Conservation (phyloP, 2,113 vertebrate species). For the Charadrius vociferus region DNA sequence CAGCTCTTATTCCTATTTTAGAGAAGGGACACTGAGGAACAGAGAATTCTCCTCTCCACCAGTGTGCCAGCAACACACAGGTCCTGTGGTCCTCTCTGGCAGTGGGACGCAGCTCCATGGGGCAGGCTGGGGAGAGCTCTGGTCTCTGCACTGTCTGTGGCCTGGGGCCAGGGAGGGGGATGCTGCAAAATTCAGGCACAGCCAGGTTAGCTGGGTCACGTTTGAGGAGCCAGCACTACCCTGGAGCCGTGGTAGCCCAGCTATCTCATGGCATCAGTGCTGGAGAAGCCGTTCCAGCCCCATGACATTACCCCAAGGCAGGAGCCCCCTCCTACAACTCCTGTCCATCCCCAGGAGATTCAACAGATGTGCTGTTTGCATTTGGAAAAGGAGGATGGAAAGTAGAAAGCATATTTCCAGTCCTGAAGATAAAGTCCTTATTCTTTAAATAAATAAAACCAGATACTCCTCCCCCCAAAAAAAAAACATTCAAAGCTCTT, state of each 20-base stretch:
- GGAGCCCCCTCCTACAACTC: neutral
- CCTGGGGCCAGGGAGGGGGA: neutral
- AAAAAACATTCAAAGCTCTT: neutral
- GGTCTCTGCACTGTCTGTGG: neutral
- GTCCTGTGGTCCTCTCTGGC: neutral
- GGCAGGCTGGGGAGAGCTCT: neutral
- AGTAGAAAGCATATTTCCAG: neutral
- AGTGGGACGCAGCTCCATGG: neutral
- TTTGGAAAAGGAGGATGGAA: neutral
- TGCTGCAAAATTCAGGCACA: neutral
- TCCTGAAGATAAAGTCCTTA: neutral
- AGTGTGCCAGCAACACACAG: neutral
- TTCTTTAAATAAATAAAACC: neutral
- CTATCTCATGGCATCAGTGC: neutral
- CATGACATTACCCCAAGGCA: rapidly evolving
- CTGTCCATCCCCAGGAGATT: neutral
- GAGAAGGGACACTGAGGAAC: neutral
- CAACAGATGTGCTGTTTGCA: neutral
- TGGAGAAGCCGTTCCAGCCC: neutral
- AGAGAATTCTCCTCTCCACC: neutral
- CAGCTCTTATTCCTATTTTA: neutral
- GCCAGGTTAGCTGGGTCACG: too few relatives aligned
- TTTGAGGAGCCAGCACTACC: neutral
- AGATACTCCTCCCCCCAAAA: neutral
- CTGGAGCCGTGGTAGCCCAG: neutral